phyloP scores from a whole-genome alignment of 1,140 invertebrate genomes.

The Eurosta solidaginis region DNA sequence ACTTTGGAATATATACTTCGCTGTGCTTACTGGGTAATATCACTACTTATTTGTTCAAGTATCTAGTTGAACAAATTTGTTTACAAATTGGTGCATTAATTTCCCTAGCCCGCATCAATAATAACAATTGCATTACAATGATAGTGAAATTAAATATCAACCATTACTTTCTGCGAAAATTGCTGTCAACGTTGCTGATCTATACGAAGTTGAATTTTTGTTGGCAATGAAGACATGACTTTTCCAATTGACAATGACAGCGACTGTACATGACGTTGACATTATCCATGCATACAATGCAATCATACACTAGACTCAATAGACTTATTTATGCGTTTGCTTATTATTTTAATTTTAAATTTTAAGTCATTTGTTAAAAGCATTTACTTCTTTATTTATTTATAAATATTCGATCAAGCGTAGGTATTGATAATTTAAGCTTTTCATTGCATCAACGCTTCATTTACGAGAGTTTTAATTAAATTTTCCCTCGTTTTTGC shows the following conservation, averaged over 20 bases:
- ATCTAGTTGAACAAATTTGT: background rate
- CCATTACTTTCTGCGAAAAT: background rate
- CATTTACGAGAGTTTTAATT: slow-evolving; percentile 13
- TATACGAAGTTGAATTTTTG: background rate
- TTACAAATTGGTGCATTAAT: slow-evolving; percentile 10
- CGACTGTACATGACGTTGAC: slow-evolving; percentile 13
- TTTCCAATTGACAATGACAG: background rate
- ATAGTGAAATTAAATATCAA: background rate
- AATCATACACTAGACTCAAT: background rate
- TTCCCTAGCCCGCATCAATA: background rate
- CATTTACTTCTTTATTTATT: slow-evolving; percentile 6
- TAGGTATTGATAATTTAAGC: slow-evolving; percentile 5
- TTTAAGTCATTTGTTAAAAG: background rate
- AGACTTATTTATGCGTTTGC: slow-evolving; percentile 6
- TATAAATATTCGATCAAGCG: background rate
- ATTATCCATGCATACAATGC: too few species aligned
- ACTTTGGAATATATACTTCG: too few species aligned
- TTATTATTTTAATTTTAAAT: background rate
- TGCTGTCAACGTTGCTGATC: background rate
- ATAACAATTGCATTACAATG: background rate
- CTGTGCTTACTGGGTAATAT: too few species aligned
- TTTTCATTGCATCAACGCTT: slow-evolving; percentile 14
- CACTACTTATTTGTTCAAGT: background rate
- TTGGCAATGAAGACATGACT: background rate
- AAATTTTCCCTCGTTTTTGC: slow-evolving; percentile 4